A percentile compares a stretch with the other conserved stretches of the same genome.
phyloP scores from a whole-genome alignment of 2,113 vertebrate genomes.

The Mesembrinibis cayennensis region DNA sequence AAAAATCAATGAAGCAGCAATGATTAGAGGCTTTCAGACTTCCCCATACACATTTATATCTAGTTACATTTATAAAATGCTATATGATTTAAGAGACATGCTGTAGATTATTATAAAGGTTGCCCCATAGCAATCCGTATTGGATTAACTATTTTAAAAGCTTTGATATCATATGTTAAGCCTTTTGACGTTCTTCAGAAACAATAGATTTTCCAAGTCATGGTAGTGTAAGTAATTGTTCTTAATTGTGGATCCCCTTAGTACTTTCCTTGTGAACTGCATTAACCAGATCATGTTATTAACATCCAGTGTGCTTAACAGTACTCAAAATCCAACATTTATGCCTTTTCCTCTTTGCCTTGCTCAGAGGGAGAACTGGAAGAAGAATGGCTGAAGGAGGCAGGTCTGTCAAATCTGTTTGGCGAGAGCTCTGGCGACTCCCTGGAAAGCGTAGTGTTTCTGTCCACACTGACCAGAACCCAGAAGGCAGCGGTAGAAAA shows the following conservation, averaged over 20 bases:
- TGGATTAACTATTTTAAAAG: neutral
- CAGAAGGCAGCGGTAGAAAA: slow-evolving; percentile 91
- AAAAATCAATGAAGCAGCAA: slow-evolving; percentile 5
- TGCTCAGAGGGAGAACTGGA: slow-evolving; percentile 91
- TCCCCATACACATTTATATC: neutral
- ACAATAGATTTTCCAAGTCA: neutral
- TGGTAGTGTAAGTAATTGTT: neutral
- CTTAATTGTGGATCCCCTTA: neutral
- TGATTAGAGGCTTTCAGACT: slow-evolving; percentile 9
- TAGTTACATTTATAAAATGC: neutral
- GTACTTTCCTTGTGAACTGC: neutral
- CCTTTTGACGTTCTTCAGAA: neutral
- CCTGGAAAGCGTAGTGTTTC: slow-evolving; percentile 83
- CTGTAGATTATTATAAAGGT: neutral
- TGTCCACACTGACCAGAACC: slow-evolving; percentile 89
- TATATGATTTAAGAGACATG: neutral
- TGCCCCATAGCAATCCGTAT: neutral
- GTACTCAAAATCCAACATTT: neutral
- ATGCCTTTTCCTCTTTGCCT: neutral
- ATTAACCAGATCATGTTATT: neutral
- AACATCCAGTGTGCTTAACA: neutral
- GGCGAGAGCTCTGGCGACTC: slow-evolving; percentile 79
- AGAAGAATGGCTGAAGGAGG: slow-evolving; percentile 94
- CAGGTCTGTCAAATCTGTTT: slow-evolving; percentile 88
- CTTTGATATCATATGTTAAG: neutral